phyloP scores from a whole-genome alignment of 2,888 invertebrate species.

The Spisula subtruncata region DNA sequence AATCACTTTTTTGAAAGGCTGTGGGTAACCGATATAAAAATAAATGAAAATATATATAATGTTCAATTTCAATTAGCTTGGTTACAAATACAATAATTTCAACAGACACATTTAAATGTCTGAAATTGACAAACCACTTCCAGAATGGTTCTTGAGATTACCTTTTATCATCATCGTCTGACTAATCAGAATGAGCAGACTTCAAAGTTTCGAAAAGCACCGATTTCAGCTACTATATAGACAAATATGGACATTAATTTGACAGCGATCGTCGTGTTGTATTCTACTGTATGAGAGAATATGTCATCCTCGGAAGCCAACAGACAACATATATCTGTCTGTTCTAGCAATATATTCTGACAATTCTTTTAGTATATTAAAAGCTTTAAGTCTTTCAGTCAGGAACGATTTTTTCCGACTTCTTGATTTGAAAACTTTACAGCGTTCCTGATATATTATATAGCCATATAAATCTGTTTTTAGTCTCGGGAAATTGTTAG shows the following conservation, averaged over 20 bases:
- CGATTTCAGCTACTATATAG: not conserved
- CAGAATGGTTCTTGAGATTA: too few relatives aligned
- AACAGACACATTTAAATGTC: too few relatives aligned
- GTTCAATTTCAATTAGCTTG: too few relatives aligned
- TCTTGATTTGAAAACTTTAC: not conserved
- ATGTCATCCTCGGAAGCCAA: not conserved
- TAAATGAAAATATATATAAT: too few relatives aligned
- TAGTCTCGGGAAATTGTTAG: not conserved
- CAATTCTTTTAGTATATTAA: constrained; percentile 20
- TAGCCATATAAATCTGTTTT: constrained; percentile 6
- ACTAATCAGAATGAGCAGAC: too few relatives aligned
- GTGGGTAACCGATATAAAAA: too few relatives aligned
- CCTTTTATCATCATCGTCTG: too few relatives aligned
- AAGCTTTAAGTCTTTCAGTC: constrained; percentile 10
- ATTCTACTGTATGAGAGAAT: not conserved
- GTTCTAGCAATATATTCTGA: constrained; percentile 1
- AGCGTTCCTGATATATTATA: not conserved
- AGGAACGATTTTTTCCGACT: not conserved
- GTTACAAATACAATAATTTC: too few relatives aligned
- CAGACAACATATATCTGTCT: not conserved
- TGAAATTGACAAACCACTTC: too few relatives aligned
- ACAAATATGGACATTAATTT: constrained; percentile 28
- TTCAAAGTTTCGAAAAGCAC: not conserved
- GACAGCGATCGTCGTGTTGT: not conserved
- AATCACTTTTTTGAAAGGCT: too few relatives aligned